These are phyloP conservation scores for Zygogramma bicolorata DNA, from an alignment of 2,888 invertebrate species.

Conservation along the genomic window DNA sequence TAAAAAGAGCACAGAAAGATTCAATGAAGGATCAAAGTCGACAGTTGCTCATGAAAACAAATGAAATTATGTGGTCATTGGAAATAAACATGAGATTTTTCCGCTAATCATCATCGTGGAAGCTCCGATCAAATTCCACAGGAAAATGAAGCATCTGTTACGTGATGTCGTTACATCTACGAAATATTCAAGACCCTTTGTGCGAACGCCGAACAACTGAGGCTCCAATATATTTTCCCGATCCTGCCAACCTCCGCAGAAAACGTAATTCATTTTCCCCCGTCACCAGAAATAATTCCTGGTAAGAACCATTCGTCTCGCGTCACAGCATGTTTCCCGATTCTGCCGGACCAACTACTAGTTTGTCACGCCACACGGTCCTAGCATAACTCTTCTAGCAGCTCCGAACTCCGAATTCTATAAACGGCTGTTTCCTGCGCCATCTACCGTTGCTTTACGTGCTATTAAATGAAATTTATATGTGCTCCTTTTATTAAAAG, in stretches of 20 bases:
- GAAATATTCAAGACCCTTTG: no score
- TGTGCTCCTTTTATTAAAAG: slow-evolving; percentile 53
- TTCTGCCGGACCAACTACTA: slow-evolving; percentile 24
- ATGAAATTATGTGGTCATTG: no score
- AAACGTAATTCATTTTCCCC: neutral
- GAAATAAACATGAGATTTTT: no score
- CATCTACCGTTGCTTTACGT: slow-evolving; percentile 48
- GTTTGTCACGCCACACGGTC: slow-evolving; percentile 27
- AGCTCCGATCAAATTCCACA: no score
- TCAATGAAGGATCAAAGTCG: no score
- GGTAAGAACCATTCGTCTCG: slow-evolving; percentile 2
- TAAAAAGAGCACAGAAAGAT: no score
- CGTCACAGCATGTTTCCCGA: slow-evolving; percentile 8
- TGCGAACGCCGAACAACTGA: neutral
- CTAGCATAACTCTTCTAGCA: slow-evolving; percentile 21
- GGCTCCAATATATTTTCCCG: neutral
- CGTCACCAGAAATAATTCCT: neutral
- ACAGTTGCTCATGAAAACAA: no score
- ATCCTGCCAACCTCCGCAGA: neutral
- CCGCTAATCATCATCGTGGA: no score
- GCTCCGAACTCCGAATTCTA: slow-evolving; percentile 47
- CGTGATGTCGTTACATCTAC: no score
- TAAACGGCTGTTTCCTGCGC: slow-evolving; percentile 53
- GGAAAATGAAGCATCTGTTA: no score
- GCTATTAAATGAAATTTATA: slow-evolving; percentile 54